Evolutionary conservation across 2,797 vertebrate species (phyloP).

Genomic region (Argyrosomus regius): DNA sequence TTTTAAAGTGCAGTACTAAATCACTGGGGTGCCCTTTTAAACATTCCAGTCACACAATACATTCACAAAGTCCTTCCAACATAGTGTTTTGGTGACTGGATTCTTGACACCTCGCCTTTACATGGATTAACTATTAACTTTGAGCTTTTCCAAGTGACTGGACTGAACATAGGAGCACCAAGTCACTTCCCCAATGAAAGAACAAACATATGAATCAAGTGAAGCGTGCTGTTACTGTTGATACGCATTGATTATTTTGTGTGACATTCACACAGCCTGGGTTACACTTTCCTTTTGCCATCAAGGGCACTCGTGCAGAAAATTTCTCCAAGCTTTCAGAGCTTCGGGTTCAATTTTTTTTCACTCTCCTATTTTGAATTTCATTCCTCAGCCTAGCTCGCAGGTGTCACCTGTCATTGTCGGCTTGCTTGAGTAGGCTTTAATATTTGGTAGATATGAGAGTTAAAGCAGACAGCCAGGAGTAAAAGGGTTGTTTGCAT

Average conservation of each 20-base stretch:
- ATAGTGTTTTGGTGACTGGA: not conserved
- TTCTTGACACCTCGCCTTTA: not conserved
- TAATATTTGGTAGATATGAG: slow-evolving; percentile 17
- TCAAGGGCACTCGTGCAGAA: not conserved
- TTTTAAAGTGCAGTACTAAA: not conserved
- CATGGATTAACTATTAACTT: slow-evolving; percentile 24
- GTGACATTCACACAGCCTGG: not conserved
- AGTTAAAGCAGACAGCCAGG: slow-evolving; percentile 7
- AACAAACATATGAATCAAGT: slow-evolving; percentile 25
- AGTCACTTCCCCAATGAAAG: slow-evolving; percentile 10
- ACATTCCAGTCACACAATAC: not conserved
- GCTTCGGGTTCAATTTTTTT: not conserved
- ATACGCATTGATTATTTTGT: slow-evolving; percentile 18
- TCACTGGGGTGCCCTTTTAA: not conserved
- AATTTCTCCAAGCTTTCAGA: not conserved
- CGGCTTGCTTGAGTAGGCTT: slow-evolving; percentile 23
- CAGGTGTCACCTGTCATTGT: slow-evolving; percentile 26
- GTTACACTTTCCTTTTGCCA: not conserved
- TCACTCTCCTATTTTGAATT: slow-evolving; percentile 2
- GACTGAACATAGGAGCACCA: not conserved
- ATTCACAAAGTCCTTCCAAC: not conserved
- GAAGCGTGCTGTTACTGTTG: not conserved
- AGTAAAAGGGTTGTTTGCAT: slow-evolving; percentile 21
- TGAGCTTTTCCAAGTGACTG: slow-evolving; percentile 15
- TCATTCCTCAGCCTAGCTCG: not conserved